These are phyloP conservation scores for Blennius ocellaris DNA, from an alignment of 2,113 vertebrate genomes.

Conservation along the genomic window DNA sequence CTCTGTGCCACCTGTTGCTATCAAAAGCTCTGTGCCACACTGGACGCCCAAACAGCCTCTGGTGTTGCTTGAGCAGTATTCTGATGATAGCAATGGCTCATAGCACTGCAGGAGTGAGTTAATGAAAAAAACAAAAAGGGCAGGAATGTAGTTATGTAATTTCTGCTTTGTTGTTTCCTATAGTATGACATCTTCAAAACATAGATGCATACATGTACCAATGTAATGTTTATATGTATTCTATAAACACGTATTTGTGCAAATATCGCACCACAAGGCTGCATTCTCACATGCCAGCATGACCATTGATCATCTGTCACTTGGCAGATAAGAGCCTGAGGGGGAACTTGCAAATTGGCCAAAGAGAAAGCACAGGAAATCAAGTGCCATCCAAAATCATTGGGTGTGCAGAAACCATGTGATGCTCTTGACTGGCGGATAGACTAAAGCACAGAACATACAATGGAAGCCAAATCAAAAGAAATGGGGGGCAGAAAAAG, in stretches of 20 bases:
- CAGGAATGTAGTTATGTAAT: constrained; percentile 2
- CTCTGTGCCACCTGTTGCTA: constrained; percentile 64
- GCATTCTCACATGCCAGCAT: constrained; percentile 40
- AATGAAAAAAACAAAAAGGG: constrained; percentile 32
- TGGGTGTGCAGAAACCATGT: constrained; percentile 49
- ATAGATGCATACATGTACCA: background rate
- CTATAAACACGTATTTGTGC: constrained; percentile 16
- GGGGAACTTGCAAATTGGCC: constrained; percentile 41
- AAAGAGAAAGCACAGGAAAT: constrained; percentile 65
- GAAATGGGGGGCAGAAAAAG: background rate
- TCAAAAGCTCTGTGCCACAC: constrained; percentile 32
- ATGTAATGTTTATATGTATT: constrained; percentile 12
- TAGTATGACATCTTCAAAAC: background rate
- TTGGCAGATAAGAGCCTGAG: constrained; percentile 56
- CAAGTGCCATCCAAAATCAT: constrained; percentile 54
- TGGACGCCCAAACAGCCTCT: constrained; percentile 47
- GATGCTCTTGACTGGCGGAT: constrained; percentile 38
- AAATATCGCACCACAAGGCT: constrained; percentile 55
- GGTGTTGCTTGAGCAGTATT: constrained; percentile 39
- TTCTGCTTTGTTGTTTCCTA: background rate
- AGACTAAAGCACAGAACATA: constrained; percentile 44
- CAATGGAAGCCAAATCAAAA: no score
- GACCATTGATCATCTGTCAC: constrained; percentile 70
- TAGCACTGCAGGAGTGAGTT: background rate
- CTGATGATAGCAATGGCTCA: constrained; percentile 13